A percentile compares a stretch with the other conserved stretches of the same genome.
phyloP scores from a whole-genome alignment of 2,888 invertebrate species.

The Hemistola chrysoprasaria region DNA sequence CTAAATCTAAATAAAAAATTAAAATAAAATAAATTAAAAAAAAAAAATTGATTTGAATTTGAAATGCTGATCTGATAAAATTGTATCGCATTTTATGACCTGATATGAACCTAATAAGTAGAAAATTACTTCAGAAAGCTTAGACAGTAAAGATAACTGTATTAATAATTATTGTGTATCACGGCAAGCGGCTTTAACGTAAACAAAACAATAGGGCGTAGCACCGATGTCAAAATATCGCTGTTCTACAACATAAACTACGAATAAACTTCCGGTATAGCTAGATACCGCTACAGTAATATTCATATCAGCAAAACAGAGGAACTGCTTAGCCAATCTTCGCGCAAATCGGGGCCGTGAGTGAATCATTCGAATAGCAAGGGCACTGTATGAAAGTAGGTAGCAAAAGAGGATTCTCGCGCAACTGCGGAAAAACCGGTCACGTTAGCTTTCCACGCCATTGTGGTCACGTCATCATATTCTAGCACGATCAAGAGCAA shows the following conservation, averaged over 20 bases:
- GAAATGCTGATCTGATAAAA: too few relatives aligned
- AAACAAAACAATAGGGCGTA: slow-evolving; percentile 71
- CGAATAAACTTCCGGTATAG: slow-evolving; percentile 9
- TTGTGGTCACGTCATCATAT: slow-evolving; percentile 66
- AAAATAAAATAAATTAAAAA: too few relatives aligned
- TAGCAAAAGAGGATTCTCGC: slow-evolving; percentile 38
- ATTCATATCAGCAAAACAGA: slow-evolving; percentile 17
- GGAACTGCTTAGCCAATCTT: slow-evolving; percentile 51
- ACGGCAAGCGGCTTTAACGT: slow-evolving; percentile 55
- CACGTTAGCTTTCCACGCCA: slow-evolving; percentile 51
- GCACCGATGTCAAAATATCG: slow-evolving; percentile 32
- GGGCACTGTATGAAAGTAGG: slow-evolving; percentile 45
- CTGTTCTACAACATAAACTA: slow-evolving; percentile 27
- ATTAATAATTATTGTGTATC: slow-evolving; percentile 4
- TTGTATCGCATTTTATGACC: too few relatives aligned
- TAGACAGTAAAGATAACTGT: slow-evolving; percentile 10
- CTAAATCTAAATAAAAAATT: too few relatives aligned
- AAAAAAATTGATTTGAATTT: too few relatives aligned
- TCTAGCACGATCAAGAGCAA: slow-evolving; percentile 62
- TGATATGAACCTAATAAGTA: slow-evolving; percentile 1
- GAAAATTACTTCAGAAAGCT: slow-evolving; percentile 5
- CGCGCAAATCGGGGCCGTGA: slow-evolving; percentile 70
- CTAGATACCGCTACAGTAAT: background rate
- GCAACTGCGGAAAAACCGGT: slow-evolving; percentile 41
- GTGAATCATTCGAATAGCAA: slow-evolving; percentile 68